A percentile compares a stretch with the other conserved stretches of the same genome.
Conservation (phyloP, 1,140 invertebrate genomes). For the Nebria ingens region DNA sequence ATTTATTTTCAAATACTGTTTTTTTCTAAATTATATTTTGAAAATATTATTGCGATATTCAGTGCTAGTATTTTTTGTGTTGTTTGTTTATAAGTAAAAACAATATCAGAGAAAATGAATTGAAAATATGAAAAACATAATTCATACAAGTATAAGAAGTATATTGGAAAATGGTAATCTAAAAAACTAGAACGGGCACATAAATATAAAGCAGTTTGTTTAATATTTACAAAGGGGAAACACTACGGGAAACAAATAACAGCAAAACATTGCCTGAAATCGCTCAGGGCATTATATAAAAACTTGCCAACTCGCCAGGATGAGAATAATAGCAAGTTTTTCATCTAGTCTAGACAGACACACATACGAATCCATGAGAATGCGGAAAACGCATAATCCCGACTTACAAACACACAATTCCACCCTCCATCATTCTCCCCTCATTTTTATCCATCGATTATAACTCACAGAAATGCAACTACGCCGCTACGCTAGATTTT, state of each 20-base stretch:
- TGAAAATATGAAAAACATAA: too few relatives aligned
- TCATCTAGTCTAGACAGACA: conserved; percentile 2
- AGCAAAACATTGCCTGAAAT: background rate
- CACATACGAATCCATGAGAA: background rate
- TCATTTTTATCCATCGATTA: background rate
- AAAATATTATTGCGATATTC: too few relatives aligned
- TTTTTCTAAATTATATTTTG: too few relatives aligned
- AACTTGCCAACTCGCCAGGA: background rate
- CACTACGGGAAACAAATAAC: background rate
- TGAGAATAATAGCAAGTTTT: background rate
- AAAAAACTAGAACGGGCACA: too few relatives aligned
- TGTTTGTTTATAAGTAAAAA: too few relatives aligned
- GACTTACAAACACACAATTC: background rate
- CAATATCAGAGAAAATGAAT: too few relatives aligned
- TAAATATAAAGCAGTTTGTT: background rate
- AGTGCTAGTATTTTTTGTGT: too few relatives aligned
- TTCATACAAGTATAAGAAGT: too few relatives aligned
- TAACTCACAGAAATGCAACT: background rate
- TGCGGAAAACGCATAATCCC: conserved; percentile 1
- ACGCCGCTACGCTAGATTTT: too few relatives aligned
- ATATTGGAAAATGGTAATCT: too few relatives aligned
- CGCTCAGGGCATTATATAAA: background rate
- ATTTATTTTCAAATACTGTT: too few relatives aligned
- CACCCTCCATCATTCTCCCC: background rate
- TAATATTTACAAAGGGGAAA: background rate